Percentiles rank a stretch among this genome's conserved stretches.
Evolutionary conservation across 2,888 invertebrate genomes (phyloP).

Genomic region (Spilosoma lubricipeda): DNA sequence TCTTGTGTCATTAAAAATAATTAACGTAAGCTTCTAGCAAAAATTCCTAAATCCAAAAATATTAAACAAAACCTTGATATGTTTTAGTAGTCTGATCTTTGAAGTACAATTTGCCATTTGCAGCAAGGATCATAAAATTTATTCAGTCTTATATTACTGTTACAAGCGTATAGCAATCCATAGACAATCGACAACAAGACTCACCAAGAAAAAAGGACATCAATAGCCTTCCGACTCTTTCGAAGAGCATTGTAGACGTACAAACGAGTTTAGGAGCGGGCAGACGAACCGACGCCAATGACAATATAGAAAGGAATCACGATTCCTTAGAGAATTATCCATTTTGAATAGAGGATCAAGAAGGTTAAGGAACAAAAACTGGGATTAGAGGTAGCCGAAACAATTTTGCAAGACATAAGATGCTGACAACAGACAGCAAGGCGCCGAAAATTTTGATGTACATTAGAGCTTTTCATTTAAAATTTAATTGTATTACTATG

Average conservation of each 20-base stretch:
- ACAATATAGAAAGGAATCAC: conserved; percentile 28
- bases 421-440: not conserved
- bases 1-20: not conserved
- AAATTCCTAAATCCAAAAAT: not conserved
- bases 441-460: not conserved
- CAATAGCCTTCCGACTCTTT: conserved; percentile 57
- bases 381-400: conserved; percentile 13
- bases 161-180: conserved; percentile 26
- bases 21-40: not conserved
- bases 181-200: conserved; percentile 33
- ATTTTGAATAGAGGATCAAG: conserved; percentile 12
- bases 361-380: conserved; percentile 6
- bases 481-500: not conserved
- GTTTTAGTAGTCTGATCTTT: not conserved
- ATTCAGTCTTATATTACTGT: conserved; percentile 15
- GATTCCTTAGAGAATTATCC: conserved; percentile 20
- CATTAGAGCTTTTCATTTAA: not conserved
- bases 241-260: conserved; percentile 33
- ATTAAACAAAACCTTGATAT: not conserved
- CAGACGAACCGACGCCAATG: conserved; percentile 50
- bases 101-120: not conserved
- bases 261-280: conserved; percentile 46
- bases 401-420: not conserved
- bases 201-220: conserved; percentile 55
- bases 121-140: not conserved